Evolutionary conservation across 2,888 invertebrate genomes (phyloP).

Genomic region (Gari tellinella): DNA sequence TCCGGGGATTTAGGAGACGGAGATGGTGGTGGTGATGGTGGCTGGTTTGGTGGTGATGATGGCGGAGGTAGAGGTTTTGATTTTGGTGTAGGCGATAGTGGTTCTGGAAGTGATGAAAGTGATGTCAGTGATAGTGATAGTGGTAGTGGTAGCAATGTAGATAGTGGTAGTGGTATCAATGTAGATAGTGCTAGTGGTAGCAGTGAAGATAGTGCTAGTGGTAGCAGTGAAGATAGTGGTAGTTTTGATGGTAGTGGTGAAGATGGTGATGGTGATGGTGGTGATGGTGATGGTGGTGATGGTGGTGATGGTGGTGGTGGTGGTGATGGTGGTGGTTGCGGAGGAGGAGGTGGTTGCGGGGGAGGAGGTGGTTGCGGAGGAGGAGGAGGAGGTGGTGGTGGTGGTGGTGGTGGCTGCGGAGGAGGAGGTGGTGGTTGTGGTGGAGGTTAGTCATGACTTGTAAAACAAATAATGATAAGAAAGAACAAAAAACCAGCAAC

Average conservation of each 20-base stretch:
- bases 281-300: conserved; percentile 34
- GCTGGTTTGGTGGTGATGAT: conserved; percentile 37
- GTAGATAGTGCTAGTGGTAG: conserved; percentile 32
- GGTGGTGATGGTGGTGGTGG: no score
- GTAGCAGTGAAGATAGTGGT: conserved; percentile 28
- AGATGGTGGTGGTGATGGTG: conserved; percentile 28
- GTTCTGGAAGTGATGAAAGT: conserved; percentile 34
- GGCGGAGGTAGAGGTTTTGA: conserved; percentile 31
- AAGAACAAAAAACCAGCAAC: no score
- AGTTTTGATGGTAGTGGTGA: conserved; percentile 48
- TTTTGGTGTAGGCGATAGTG: conserved; percentile 30
- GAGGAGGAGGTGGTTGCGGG: no score
- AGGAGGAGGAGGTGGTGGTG: no score
- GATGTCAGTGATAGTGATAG: conserved; percentile 33
- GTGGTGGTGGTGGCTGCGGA: no score
- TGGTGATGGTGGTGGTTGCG: no score
- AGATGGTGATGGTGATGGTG: conserved; percentile 36
- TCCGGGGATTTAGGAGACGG: conserved; percentile 10
- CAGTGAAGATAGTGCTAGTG: conserved; percentile 32
- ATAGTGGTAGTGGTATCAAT: conserved; percentile 28
- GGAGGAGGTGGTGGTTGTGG: conserved; percentile 36
- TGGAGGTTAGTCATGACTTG: no score
- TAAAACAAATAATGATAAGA: no score
- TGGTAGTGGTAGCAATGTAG: conserved; percentile 20
- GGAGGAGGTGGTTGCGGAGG: no score